These are phyloP conservation scores for Drosophila sproati DNA, from an alignment of 1,140 invertebrate species.

Conservation along the genomic window DNA sequence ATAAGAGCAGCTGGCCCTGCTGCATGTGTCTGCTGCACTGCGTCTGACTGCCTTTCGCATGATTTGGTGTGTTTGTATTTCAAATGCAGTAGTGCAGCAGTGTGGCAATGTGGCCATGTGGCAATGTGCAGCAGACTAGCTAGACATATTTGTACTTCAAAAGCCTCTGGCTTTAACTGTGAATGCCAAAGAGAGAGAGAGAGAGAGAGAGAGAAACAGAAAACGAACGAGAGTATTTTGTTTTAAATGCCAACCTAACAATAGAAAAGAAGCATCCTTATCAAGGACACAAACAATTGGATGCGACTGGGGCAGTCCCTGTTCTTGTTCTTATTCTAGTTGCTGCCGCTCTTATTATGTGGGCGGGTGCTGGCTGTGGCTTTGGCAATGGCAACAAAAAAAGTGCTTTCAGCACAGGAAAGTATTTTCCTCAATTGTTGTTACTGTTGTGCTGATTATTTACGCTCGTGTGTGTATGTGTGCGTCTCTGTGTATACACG, in stretches of 20 bases:
- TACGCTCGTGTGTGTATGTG: conserved; percentile 26
- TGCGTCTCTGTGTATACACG: conserved; percentile 5
- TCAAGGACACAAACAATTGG: conserved; percentile 74
- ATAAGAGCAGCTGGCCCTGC: conserved; percentile 20
- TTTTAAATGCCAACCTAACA: conserved; percentile 80
- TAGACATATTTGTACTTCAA: conserved; percentile 60
- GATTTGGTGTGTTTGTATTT: conserved; percentile 70
- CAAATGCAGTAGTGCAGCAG: conserved; percentile 71
- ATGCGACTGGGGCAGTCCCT: conserved; percentile 11
- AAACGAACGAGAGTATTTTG: conserved; percentile 53
- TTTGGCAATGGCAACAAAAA: conserved; percentile 60
- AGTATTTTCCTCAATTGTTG: conserved; percentile 80
- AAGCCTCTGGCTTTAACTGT: conserved; percentile 64
- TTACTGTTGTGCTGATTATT: conserved; percentile 78
- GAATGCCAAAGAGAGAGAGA: conserved; percentile 38
- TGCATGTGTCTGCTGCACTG: conserved; percentile 64
- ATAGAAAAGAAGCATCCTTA: conserved; percentile 83
- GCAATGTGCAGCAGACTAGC: conserved; percentile 29
- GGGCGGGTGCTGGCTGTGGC: conserved; percentile 19
- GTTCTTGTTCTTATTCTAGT: conserved; percentile 20
- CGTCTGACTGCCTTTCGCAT: conserved; percentile 74
- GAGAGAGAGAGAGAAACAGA: conserved; percentile 13
- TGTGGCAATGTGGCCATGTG: conserved; percentile 10
- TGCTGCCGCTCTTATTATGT: conserved; percentile 36
- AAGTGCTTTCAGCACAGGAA: conserved; percentile 66